phyloP scores from a whole-genome alignment of 2,113 vertebrate species.

The human region GRCh38 chr13:23759001-23759500 shows the following conservation, averaged over 20 bases:
- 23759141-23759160: constrained; percentile 25
- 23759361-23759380: too few relatives aligned
- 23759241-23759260: background rate
- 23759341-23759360: too few relatives aligned
- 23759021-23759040: background rate
- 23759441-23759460: too few relatives aligned
- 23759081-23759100: background rate
- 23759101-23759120: background rate
- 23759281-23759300: background rate
- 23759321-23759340: too few relatives aligned
- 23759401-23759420: too few relatives aligned
- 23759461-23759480: rapidly evolving
- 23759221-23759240: background rate
- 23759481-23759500: background rate
- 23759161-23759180: background rate
- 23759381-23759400: too few relatives aligned
- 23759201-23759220: background rate
- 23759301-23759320: too few relatives aligned
- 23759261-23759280: background rate
- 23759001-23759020: background rate
- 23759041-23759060: background rate
- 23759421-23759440: too few relatives aligned
- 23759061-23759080: background rate
- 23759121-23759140: constrained; percentile 27
- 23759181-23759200: background rate